Conservation (phyloP, 2,797 vertebrate genomes). For the Halcyon smyrnensis region DNA sequence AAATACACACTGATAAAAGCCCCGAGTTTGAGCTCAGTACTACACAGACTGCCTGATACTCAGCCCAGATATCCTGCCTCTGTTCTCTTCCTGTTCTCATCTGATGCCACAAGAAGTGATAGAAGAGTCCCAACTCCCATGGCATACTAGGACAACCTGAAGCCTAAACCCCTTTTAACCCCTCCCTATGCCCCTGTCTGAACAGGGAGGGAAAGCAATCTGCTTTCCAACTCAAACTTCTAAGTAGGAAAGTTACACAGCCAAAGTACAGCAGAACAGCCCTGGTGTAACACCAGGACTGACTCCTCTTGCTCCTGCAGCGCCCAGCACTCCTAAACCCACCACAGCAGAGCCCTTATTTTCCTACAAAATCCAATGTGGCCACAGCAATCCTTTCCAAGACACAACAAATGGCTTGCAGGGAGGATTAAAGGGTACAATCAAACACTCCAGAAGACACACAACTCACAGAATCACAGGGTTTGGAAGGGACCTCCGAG, state of each 20-base stretch:
- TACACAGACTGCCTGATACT: neutral
- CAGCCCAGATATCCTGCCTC: neutral
- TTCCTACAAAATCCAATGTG: neutral
- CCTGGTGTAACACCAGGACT: neutral
- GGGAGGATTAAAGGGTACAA: neutral
- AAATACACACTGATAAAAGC: too few relatives aligned
- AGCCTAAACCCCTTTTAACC: neutral
- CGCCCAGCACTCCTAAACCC: neutral
- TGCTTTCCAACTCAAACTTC: neutral
- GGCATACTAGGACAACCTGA: accelerated
- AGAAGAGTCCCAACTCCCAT: neutral
- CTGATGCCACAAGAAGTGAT: accelerated
- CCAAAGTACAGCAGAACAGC: neutral
- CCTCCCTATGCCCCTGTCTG: neutral
- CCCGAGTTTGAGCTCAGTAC: neutral
- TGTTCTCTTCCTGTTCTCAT: accelerated
- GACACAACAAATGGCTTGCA: neutral
- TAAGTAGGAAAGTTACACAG: neutral
- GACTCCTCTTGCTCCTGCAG: neutral
- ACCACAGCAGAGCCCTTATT: neutral
- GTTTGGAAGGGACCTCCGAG: neutral
- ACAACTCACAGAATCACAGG: neutral
- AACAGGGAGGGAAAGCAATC: neutral
- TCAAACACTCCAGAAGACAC: neutral
- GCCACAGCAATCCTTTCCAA: neutral